phyloP scores from a whole-genome alignment of 30 jellyfish, hydroid and myxozoan species.

The Euphysa ruthae region DNA sequence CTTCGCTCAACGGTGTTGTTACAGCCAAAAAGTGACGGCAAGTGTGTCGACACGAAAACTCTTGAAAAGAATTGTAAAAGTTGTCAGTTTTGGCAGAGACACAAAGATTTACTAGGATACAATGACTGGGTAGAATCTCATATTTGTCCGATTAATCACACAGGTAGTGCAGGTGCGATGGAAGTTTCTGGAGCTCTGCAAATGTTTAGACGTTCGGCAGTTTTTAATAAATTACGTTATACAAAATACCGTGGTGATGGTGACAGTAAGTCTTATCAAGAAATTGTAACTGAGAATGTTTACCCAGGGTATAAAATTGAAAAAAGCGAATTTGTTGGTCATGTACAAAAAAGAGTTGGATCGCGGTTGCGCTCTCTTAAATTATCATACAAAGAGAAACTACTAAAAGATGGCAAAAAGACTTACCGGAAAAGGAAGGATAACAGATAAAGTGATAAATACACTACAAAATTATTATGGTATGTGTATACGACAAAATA shows the following conservation, averaged over 20 bases:
- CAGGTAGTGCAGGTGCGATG: conserved; percentile 39
- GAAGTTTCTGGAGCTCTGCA: conserved; percentile 46
- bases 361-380: background rate
- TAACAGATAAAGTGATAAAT: too few relatives aligned
- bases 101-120: conserved; percentile 17
- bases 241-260: too few relatives aligned
- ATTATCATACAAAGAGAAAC: conserved; percentile 10
- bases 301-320: too few relatives aligned
- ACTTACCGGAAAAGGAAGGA: too few relatives aligned
- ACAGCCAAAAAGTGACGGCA: conserved; percentile 37
- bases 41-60: conserved; percentile 17
- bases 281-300: too few relatives aligned
- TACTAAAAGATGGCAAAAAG: conserved; percentile 11
- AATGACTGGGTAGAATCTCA: conserved; percentile 25
- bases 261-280: too few relatives aligned
- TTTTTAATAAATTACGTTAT: too few relatives aligned
- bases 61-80: conserved; percentile 32
- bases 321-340: background rate
- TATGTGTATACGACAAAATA: too few relatives aligned
- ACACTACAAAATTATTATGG: too few relatives aligned
- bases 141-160: conserved; percentile 30
- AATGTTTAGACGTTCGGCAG: conserved; percentile 21
- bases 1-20: conserved; percentile 39
- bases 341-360: background rate
- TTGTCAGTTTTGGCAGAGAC: conserved; percentile 26